Conservation (phyloP, 2,888 invertebrate genomes). For the Catocala sponsa region DNA sequence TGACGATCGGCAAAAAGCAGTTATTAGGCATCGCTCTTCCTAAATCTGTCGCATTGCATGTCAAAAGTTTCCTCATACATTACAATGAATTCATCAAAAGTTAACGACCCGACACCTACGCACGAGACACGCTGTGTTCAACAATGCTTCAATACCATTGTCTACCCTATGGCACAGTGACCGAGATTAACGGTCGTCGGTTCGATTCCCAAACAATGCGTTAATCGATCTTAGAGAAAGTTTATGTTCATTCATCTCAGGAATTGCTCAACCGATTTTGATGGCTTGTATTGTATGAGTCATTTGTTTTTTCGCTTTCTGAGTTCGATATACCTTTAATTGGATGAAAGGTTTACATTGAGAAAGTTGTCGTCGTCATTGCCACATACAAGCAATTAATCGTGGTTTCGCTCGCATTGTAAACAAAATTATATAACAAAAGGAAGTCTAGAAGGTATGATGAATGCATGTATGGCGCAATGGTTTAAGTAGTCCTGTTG, state of each 20-base stretch:
- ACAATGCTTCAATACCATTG: constrained; percentile 39
- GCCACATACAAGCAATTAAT: not conserved
- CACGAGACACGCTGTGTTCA: too few species aligned
- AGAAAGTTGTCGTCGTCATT: not conserved
- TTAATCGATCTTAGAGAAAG: constrained; percentile 43
- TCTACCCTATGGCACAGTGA: constrained; percentile 36
- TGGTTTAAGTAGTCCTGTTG: too few species aligned
- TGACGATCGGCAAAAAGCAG: too few species aligned
- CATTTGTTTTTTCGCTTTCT: constrained; percentile 6
- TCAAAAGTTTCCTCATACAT: not conserved
- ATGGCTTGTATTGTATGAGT: constrained; percentile 17
- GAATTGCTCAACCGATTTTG: constrained; percentile 35
- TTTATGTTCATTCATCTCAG: constrained; percentile 28
- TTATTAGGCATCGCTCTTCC: too few species aligned
- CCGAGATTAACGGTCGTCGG: constrained; percentile 31
- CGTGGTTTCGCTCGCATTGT: too few species aligned
- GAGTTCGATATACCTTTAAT: constrained; percentile 6
- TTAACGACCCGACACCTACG: constrained; percentile 6
- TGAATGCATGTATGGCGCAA: too few species aligned
- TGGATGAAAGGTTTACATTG: not conserved
- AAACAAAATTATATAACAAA: too few species aligned
- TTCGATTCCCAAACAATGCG: constrained; percentile 38
- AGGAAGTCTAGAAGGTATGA: too few species aligned
- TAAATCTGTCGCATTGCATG: too few species aligned
- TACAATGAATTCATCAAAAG: constrained; percentile 1